These are phyloP conservation scores for Drosophila aldrichi DNA, from an alignment of 2,888 invertebrate genomes.

Conservation along the genomic window DNA sequence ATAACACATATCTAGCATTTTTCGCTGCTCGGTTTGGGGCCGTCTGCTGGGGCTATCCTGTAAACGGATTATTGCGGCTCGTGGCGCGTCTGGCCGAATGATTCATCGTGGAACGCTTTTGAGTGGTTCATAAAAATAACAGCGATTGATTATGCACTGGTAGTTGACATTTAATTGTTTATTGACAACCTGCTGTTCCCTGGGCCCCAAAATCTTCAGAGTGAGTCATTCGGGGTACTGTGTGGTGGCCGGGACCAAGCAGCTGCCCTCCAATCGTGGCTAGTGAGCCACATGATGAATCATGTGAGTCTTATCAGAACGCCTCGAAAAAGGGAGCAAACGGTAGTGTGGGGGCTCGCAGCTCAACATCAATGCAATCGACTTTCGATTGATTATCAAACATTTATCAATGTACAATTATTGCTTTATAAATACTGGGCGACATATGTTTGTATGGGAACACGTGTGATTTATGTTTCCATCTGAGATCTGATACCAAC, in stretches of 20 bases:
- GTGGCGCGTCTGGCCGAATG: slow-evolving; percentile 8
- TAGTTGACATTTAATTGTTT: slow-evolving; percentile 33
- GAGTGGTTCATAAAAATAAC: slow-evolving; percentile 22
- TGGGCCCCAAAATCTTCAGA: neutral
- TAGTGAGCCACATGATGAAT: slow-evolving; percentile 1
- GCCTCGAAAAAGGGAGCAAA: neutral
- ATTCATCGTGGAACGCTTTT: slow-evolving; percentile 27
- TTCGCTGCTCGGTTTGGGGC: neutral
- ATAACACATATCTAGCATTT: slow-evolving; percentile 4
- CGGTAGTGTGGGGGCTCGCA: neutral
- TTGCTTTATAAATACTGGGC: slow-evolving; percentile 12
- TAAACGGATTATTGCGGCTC: too few relatives aligned
- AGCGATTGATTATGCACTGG: slow-evolving; percentile 27
- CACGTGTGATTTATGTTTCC: slow-evolving; percentile 18
- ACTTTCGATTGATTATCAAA: slow-evolving; percentile 32
- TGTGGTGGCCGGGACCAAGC: neutral
- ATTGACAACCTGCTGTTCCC: slow-evolving; percentile 29
- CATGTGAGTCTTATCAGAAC: slow-evolving; percentile 1
- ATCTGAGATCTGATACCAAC: neutral
- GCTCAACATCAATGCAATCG: slow-evolving; percentile 25
- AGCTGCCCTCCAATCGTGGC: neutral
- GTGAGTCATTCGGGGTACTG: slow-evolving; percentile 28
- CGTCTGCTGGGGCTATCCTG: neutral
- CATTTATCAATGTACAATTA: slow-evolving; percentile 28
- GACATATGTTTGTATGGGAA: neutral